Evolutionary conservation across 2,888 invertebrate species (phyloP), one percentile per base, ranked within the genome.

Genomic region (Gortyna flavago): DNA sequence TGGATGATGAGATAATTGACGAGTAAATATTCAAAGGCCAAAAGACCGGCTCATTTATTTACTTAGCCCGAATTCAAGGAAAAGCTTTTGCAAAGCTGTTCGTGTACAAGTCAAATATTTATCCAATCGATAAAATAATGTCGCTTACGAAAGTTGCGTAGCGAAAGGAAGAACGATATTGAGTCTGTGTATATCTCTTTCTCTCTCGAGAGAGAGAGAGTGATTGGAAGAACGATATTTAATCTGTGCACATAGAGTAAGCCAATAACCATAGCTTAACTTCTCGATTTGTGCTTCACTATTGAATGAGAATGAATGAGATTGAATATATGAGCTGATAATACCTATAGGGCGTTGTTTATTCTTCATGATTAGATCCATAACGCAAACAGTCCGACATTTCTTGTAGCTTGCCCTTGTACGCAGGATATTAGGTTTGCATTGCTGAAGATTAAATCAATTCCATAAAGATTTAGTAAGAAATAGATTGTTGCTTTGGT

Each of bases 351-450:
- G 83, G 81, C 87, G 85, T 68, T 93, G 90, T 93, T 92, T 93
- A 84, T 89, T 77, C 80, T 86, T 87, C 79, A 85, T 92, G 92
- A 94, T 93, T 93, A 91, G 89, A 90, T 89, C 86, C 88, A 88
- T 87, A 87, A 85, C 87, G 84, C 87, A 81, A 72, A 78, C 72
- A 77, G 6, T 54, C 32, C 32, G 44, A 70, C 70, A 69, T 80
- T 59, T 77, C 29, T 84, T 64, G 35, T 38, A 35, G 67, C 54
- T 54, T 73, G 69, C n/a, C 32, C 61, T 78, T 71, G 35, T 75
- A 54, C 41, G 67, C 32, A 68, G 61, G 21, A 80, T 64, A 79
- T 61, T 74, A 70, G 21, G 44, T 70, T 75, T 75, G 75, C 51
- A 64, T 72, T 72, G 13, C 25, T 44, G 13, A 25, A 51, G 18